These are phyloP conservation scores for Microcebus tavaratra DNA, from an alignment of 2,113 vertebrate species.

Conservation along the genomic window DNA sequence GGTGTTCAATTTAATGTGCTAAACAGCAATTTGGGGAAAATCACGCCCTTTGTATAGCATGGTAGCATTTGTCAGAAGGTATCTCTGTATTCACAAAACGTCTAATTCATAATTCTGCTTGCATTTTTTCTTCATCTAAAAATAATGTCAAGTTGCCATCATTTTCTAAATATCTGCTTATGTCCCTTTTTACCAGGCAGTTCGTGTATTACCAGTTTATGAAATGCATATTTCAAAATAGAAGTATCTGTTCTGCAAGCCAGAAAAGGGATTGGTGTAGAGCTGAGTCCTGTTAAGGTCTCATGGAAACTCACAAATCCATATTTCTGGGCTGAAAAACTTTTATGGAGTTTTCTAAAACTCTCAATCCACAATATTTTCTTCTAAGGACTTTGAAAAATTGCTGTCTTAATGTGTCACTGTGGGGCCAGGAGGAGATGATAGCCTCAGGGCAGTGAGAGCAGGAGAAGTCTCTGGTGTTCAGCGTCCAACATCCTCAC, in stretches of 20 bases:
- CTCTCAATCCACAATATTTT: background rate
- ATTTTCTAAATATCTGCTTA: background rate
- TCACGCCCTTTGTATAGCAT: background rate
- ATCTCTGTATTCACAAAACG: background rate
- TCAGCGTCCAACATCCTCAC: rapidly evolving
- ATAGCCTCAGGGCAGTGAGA: too few species aligned
- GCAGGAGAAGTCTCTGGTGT: rapidly evolving
- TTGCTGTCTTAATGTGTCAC: background rate
- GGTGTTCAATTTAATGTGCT: background rate
- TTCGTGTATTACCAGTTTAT: background rate
- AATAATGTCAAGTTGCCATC: background rate
- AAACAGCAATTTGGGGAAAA: constrained; percentile 30
- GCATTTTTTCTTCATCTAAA: background rate
- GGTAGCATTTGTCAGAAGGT: background rate
- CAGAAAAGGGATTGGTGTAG: rapidly evolving
- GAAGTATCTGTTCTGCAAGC: background rate
- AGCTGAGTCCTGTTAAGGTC: rapidly evolving
- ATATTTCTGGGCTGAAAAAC: background rate
- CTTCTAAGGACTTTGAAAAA: background rate
- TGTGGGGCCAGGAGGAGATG: rapidly evolving
- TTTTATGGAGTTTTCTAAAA: background rate
- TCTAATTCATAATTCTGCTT: background rate
- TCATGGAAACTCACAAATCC: background rate
- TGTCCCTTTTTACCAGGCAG: background rate
- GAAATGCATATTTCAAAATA: background rate